A percentile compares a stretch with the other conserved stretches of the same genome.
Evolutionary conservation across 1,140 invertebrate genomes (phyloP).

Genomic region (Drosophila chauvacae): DNA sequence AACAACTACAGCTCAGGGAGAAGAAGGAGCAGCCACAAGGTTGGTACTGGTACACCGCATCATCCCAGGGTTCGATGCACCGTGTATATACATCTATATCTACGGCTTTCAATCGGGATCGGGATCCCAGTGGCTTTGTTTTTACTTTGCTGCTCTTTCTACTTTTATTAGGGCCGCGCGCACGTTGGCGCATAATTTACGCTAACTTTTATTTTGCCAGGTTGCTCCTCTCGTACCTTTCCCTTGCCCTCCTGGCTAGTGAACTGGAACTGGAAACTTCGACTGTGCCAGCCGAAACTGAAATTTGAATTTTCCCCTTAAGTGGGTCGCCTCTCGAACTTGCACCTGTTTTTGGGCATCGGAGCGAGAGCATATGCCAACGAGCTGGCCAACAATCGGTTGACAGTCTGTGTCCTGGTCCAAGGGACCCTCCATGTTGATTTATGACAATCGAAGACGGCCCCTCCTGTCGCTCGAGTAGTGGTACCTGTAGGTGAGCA

Average conservation of each 20-base stretch:
- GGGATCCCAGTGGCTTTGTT: slow-evolving; percentile 12
- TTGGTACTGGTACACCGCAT: slow-evolving; percentile 66
- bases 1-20: slow-evolving; percentile 18
- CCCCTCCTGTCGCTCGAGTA: slow-evolving; percentile 38
- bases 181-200: slow-evolving; percentile 68
- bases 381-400: slow-evolving; percentile 55
- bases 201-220: slow-evolving; percentile 59
- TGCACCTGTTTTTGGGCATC: slow-evolving; percentile 38
- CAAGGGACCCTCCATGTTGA: slow-evolving; percentile 50
- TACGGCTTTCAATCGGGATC: slow-evolving; percentile 22
- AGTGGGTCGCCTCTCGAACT: slow-evolving; percentile 49
- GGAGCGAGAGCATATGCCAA: slow-evolving; percentile 50
- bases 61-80: slow-evolving; percentile 55
- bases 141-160: slow-evolving; percentile 23
- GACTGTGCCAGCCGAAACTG: slow-evolving; percentile 17
- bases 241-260: slow-evolving; percentile 6
- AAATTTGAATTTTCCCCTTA: slow-evolving; percentile 53
- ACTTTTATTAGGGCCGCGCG: slow-evolving; percentile 43
- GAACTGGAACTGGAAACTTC: slow-evolving; percentile 38
- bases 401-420: slow-evolving; percentile 38
- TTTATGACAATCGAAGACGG: slow-evolving; percentile 78
- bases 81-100: not conserved
- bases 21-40: slow-evolving; percentile 48
- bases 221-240: slow-evolving; percentile 16
- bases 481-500: slow-evolving; percentile 12